phyloP scores from a whole-genome alignment of 2,113 vertebrate species.

The Myodes glareolus region DNA sequence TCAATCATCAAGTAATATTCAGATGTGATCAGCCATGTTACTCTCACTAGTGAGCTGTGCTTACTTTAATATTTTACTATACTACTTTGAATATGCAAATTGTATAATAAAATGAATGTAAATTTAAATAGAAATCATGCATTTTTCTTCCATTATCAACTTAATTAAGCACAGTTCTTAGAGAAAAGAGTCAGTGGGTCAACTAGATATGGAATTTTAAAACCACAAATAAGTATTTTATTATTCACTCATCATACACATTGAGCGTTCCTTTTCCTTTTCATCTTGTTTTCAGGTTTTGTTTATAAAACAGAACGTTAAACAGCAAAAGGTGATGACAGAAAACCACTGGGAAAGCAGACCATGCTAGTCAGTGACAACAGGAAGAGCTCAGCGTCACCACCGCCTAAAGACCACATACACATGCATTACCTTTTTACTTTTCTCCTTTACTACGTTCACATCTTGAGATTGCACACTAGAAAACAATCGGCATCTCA shows the following conservation, averaged over 20 bases:
- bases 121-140: not conserved
- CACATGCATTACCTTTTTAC: not conserved
- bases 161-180: constrained; percentile 56
- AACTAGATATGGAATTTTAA: constrained; percentile 13
- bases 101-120: not conserved
- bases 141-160: constrained; percentile 33
- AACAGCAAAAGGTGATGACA: not conserved
- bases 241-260: not conserved
- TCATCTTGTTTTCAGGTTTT: not conserved
- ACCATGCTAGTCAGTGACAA: not conserved
- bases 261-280: not conserved
- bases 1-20: not conserved
- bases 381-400: not conserved
- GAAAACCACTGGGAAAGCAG: not conserved
- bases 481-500: not conserved
- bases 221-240: constrained; percentile 26
- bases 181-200: not conserved
- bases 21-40: not conserved
- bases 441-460: not conserved
- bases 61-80: constrained; percentile 38
- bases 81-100: not conserved
- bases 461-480: not conserved
- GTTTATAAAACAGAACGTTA: not conserved
- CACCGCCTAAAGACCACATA: not conserved
- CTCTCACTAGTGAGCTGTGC: not conserved